Base-by-base conservation (phyloP, 2,888 invertebrate genomes). In the Atherix ibis region DNA sequence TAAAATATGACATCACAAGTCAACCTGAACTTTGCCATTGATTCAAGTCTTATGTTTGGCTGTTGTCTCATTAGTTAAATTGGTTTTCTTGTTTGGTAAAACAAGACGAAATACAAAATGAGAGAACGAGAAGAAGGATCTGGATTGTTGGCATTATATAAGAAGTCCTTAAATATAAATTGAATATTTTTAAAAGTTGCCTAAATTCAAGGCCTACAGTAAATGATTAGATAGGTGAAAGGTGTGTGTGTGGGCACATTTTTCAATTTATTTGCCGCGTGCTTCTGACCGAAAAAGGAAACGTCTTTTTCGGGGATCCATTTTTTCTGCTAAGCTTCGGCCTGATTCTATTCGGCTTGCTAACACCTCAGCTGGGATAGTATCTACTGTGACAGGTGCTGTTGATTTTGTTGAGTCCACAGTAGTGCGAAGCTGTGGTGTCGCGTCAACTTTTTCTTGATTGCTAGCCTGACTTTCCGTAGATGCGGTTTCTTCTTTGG, bases 271-370 rank as follows among this genome's bases (percentile, higher is more conserved):
- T n/a, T 36, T 40, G 35, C 36, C 37, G 39, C 43, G 19, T 22
- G 52, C 53, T 46, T 59, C 60, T 32, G 62, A 48, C 39, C 52
- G 52, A 45, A 59, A 59, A n/a, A 61, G 49, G 43, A 59, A 61
- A 30, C 59, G 53, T 35, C 66, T 58, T 40, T 66, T 64, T 32
- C 65, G 60, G 13, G 66, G 60, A 44, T 65, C 59, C 46, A 62
- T 54, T 36, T 53, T 51, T 40, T 54, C 58, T 31, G 54, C 53
- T 42, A 62, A 53, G 17, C 56, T 58, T 36, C 64, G 54, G 4
- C 61, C 56, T 43, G 17, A 10, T 14, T 36, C 36, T 6, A 22
- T 15, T 14, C 36, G 27, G 13, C n/a, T 36, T 5, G 31, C 31
- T 3, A 10, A n/a, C 13, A 26, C 4, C 2, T 27, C 34, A 3